These are phyloP conservation scores for Hystrix cristata DNA, from an alignment of 2,113 vertebrate genomes.

Conservation along the genomic window DNA sequence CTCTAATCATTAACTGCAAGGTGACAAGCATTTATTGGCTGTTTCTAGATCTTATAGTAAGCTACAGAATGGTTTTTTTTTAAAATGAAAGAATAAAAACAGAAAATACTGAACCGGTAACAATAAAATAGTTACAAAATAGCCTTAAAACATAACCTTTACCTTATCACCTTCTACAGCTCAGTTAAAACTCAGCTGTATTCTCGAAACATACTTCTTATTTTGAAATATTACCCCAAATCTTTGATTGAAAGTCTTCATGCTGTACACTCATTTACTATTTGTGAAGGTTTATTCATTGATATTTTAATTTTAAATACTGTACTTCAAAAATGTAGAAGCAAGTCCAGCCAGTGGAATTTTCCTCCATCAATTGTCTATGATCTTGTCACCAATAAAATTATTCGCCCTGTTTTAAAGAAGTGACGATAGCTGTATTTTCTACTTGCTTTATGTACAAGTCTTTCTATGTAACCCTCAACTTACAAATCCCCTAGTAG, in stretches of 20 bases:
- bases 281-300: conserved; percentile 74
- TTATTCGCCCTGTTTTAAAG: neutral
- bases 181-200: neutral
- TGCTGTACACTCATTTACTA: neutral
- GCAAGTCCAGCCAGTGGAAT: neutral
- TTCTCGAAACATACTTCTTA: neutral
- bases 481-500: neutral
- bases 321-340: conserved; percentile 74
- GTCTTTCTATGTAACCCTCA: neutral
- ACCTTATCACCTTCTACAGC: neutral
- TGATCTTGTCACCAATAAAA: conserved; percentile 4
- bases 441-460: neutral
- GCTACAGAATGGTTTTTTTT: neutral
- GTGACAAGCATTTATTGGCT: conserved; percentile 76
- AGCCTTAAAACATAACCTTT: neutral
- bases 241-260: conserved; percentile 64
- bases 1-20: conserved; percentile 45
- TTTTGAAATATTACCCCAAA: conserved; percentile 36
- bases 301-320: conserved; percentile 68
- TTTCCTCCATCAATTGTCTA: conserved; percentile 13
- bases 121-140: conserved; percentile 30
- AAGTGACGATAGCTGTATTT: neutral
- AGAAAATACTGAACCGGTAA: conserved; percentile 41
- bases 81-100: conserved; percentile 48
- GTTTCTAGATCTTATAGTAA: neutral